phyloP scores from a whole-genome alignment of 1,140 invertebrate species.

The Metopolophium dirhodum region DNA sequence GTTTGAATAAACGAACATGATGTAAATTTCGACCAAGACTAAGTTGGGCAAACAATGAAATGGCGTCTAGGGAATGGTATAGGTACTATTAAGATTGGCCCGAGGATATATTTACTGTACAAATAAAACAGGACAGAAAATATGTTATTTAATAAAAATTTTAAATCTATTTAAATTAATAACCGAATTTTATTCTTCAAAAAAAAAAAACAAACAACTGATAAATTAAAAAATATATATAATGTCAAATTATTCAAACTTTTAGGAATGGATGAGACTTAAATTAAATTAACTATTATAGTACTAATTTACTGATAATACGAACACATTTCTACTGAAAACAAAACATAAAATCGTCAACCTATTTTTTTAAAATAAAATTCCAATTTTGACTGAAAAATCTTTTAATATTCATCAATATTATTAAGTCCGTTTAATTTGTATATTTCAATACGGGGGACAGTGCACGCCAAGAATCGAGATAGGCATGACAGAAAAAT shows the following conservation, averaged over 20 bases:
- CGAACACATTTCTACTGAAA: background rate
- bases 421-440: background rate
- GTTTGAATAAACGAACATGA: background rate
- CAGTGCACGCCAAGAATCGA: background rate
- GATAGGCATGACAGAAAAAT: background rate
- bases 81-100: background rate
- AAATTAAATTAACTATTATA: background rate
- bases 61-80: background rate
- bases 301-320: background rate
- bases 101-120: background rate
- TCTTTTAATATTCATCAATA: background rate
- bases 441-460: background rate
- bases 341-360: background rate
- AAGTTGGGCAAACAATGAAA: background rate
- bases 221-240: background rate
- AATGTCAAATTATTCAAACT: background rate
- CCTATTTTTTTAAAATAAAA: background rate
- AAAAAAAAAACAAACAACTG: background rate
- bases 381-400: background rate
- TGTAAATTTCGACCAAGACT: background rate
- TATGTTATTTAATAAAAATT: background rate
- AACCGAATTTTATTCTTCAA: background rate
- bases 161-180: background rate
- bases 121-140: background rate
- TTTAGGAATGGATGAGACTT: background rate